phyloP scores from a whole-genome alignment of 2,888 invertebrate species.

The Linnaemya tessellans region DNA sequence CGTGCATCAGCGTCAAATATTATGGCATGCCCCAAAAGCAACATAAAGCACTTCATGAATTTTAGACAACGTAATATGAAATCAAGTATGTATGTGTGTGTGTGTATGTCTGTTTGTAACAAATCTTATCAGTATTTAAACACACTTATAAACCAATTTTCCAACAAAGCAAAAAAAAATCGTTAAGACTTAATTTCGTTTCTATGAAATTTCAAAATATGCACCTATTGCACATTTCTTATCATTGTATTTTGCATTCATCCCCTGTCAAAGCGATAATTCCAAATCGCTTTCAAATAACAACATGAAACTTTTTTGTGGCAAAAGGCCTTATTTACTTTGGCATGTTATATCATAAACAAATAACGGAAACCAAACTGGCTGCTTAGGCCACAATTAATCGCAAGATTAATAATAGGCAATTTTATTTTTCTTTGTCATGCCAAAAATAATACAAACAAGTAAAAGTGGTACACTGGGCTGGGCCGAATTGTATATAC shows the following conservation, averaged over 20 bases:
- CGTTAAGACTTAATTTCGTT: constrained; percentile 33
- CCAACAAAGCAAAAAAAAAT: constrained; percentile 29
- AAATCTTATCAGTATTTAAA: constrained; percentile 67
- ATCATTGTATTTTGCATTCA: constrained; percentile 52
- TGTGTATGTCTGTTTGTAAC: no score
- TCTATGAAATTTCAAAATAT: constrained; percentile 27
- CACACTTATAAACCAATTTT: constrained; percentile 33
- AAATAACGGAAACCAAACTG: no score
- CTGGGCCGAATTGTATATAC: no score
- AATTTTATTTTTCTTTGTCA: no score
- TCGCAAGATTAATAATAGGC: no score
- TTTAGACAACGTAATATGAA: constrained; percentile 11
- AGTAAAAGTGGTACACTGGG: no score
- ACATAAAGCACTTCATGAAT: constrained; percentile 36
- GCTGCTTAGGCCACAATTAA: no score
- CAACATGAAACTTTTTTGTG: no score
- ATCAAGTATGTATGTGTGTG: background rate
- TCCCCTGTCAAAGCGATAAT: constrained; percentile 24
- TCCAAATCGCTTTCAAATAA: background rate
- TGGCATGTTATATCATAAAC: no score
- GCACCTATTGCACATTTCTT: constrained; percentile 63
- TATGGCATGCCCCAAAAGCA: constrained; percentile 71
- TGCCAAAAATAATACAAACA: no score
- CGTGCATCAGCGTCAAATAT: constrained; percentile 79
- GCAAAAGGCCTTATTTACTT: no score